Evolutionary conservation across 2,888 invertebrate species (phyloP).

Genomic region (Micoletzkya japonica): DNA sequence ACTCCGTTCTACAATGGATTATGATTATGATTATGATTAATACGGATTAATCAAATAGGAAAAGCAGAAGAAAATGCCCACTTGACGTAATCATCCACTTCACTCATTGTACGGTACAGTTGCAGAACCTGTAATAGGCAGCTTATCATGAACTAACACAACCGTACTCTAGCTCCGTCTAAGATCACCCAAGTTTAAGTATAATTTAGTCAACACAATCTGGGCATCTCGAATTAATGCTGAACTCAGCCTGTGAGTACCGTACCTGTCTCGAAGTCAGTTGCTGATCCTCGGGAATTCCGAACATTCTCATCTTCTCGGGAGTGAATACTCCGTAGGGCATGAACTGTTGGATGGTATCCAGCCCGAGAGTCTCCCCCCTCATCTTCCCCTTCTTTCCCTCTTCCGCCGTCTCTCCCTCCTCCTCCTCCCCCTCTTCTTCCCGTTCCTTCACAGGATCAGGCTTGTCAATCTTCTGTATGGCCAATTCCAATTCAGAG

Average conservation of each 20-base stretch:
- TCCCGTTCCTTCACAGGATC: conserved; percentile 14
- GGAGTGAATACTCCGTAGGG: conserved; percentile 61
- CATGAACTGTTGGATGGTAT: conserved; percentile 45
- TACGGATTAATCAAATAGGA: neutral
- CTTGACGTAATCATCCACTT: conserved; percentile 52
- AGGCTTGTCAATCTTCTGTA: conserved; percentile 49
- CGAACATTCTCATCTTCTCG: conserved; percentile 61
- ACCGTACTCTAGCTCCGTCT: too few relatives aligned
- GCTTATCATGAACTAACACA: too few relatives aligned
- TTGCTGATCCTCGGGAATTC: conserved; percentile 61
- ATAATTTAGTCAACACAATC: too few relatives aligned
- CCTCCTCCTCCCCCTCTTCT: conserved; percentile 3
- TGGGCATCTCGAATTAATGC: too few relatives aligned
- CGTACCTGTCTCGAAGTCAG: conserved; percentile 58
- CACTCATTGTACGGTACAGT: conserved; percentile 55
- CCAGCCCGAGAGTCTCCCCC: neutral
- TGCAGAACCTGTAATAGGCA: conserved; percentile 48
- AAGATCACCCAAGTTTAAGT: too few relatives aligned
- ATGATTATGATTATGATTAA: neutral
- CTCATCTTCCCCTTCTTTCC: neutral
- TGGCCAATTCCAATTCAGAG: conserved; percentile 60
- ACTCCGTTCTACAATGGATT: conserved; percentile 45
- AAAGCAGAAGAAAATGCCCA: conserved; percentile 32
- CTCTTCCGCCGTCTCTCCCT: neutral
- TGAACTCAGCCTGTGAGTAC: too few relatives aligned